Percentiles rank a stretch among this genome's conserved stretches.
These are phyloP conservation scores for Ptychodera flava DNA, from an alignment of 35 echinoderm and acorn worm species.

Conservation along the genomic window DNA sequence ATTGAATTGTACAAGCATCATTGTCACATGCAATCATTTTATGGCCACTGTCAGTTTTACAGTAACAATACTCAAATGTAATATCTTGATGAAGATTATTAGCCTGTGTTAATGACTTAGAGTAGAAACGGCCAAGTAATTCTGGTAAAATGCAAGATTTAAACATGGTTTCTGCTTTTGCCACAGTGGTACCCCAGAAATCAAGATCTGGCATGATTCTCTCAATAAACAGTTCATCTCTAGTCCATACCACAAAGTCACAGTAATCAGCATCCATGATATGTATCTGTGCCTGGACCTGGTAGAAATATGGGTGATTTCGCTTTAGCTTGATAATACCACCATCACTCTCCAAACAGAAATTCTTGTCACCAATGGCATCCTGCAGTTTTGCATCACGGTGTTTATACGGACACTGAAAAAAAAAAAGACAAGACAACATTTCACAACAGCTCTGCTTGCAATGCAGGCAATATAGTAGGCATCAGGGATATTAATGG, in stretches of 20 bases:
- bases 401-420: too few relatives aligned
- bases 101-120: not conserved
- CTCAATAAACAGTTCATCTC: constrained; percentile 2
- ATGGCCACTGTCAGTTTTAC: not conserved
- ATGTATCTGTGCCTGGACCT: constrained; percentile 21
- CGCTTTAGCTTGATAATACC: not conserved
- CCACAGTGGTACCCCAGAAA: constrained; percentile 7
- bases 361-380: not conserved
- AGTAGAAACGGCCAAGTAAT: constrained; percentile 9
- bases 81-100: not conserved
- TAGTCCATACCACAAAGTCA: constrained; percentile 32
- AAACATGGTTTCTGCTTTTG: constrained; percentile 13
- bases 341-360: constrained; percentile 12
- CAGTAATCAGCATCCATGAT: constrained; percentile 12
- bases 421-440: too few relatives aligned
- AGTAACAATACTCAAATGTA: constrained; percentile 6
- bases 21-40: constrained; percentile 14
- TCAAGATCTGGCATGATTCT: constrained; percentile 4
- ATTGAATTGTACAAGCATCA: constrained; percentile 8
- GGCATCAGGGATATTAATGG: too few relatives aligned
- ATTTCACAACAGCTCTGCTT: too few relatives aligned
- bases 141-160: constrained; percentile 13
- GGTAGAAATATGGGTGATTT: constrained; percentile 15
- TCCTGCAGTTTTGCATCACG: not conserved
- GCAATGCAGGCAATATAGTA: too few relatives aligned